Evolutionary conservation across 2,888 invertebrate species (phyloP).

Genomic region (Drosophila anomalata): DNA sequence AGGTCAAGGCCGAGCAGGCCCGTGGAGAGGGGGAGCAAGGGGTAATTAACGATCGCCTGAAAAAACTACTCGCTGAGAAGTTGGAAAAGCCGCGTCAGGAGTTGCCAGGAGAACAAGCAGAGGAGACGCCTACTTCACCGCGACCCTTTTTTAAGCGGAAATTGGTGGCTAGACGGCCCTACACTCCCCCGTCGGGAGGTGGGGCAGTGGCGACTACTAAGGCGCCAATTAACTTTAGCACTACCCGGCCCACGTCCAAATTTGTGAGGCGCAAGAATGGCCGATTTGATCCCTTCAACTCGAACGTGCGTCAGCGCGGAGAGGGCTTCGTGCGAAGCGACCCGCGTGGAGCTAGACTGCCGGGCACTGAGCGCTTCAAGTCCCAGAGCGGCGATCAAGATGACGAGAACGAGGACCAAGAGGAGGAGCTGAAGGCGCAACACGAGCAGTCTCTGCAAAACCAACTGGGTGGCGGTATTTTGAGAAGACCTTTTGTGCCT

Average conservation of each 20-base stretch:
- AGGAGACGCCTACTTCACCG: conserved; percentile 16
- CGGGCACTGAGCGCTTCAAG: conserved; percentile 69
- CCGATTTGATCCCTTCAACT: conserved; percentile 70
- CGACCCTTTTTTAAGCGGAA: conserved; percentile 73
- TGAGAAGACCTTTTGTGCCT: conserved; percentile 53
- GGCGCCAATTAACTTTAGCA: conserved; percentile 36
- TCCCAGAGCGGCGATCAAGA: conserved; percentile 52
- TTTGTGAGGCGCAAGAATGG: conserved; percentile 74
- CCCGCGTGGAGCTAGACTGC: conserved; percentile 59
- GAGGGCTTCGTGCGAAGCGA: conserved; percentile 70
- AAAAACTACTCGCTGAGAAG: conserved; percentile 66
- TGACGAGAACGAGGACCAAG: conserved; percentile 49
- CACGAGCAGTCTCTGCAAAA: conserved; percentile 33
- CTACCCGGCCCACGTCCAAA: conserved; percentile 60
- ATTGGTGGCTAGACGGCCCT: conserved; percentile 75
- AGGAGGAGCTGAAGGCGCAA: conserved; percentile 40
- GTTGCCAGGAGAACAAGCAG: not conserved
- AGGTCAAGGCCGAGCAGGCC: conserved; percentile 64
- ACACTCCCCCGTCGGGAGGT: conserved; percentile 55
- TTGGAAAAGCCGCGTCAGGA: not conserved
- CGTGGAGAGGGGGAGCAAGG: conserved; percentile 59
- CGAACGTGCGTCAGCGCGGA: conserved; percentile 59
- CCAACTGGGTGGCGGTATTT: conserved; percentile 22
- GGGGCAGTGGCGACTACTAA: conserved; percentile 47
- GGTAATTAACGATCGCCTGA: conserved; percentile 67